Percentiles rank a stretch among this genome's conserved stretches.
These are phyloP conservation scores for Apocrypta bakeri DNA, from an alignment of 1,140 invertebrate genomes.

Conservation along the genomic window DNA sequence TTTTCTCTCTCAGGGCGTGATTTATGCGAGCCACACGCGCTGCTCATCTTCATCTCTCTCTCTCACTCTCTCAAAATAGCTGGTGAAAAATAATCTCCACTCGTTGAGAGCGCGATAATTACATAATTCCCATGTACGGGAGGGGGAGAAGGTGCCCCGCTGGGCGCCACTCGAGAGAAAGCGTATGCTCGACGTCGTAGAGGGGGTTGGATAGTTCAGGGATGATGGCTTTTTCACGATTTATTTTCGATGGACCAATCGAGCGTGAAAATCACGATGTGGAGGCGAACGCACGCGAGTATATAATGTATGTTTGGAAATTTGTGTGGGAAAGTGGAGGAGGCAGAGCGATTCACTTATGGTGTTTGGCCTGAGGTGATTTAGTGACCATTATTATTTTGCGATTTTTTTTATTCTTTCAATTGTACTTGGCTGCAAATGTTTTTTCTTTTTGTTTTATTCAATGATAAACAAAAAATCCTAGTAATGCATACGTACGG, in stretches of 20 bases:
- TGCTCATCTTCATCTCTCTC: background rate
- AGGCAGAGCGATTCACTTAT: no score
- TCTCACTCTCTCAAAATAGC: no score
- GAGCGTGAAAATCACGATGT: background rate
- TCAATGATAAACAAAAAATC: no score
- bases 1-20: constrained; percentile 31
- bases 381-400: no score
- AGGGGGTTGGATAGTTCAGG: background rate
- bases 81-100: constrained; percentile 24
- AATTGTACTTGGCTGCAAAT: no score
- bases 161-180: constrained; percentile 18
- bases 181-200: background rate
- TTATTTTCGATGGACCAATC: constrained; percentile 8
- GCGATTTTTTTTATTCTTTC: no score
- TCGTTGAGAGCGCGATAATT: constrained; percentile 52
- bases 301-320: no score
- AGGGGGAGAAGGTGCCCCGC: constrained; percentile 33
- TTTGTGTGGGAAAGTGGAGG: constrained; percentile 19
- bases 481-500: no score
- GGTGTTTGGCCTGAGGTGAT: no score
- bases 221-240: background rate
- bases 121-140: constrained; percentile 48
- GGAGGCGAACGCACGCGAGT: background rate
- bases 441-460: no score
- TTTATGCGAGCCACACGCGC: constrained; percentile 25